Percentiles rank a stretch among this genome's conserved stretches.
Conservation (phyloP, 2,113 vertebrate species). For the Oreotrochilus melanogaster region DNA sequence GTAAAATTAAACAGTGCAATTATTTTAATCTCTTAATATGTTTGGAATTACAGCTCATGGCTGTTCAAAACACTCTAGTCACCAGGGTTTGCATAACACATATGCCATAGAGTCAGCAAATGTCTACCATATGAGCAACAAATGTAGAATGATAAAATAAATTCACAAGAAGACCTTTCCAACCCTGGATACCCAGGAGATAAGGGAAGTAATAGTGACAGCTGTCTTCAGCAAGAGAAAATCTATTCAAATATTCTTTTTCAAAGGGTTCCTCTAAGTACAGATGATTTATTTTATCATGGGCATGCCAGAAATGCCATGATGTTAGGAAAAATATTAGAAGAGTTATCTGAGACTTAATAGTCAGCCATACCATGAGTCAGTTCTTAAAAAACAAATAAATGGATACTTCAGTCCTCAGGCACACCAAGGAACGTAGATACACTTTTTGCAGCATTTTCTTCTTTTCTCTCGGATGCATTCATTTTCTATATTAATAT, state of each 20-base stretch:
- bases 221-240: conserved; percentile 64
- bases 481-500: neutral
- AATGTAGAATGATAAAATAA: conserved; percentile 58
- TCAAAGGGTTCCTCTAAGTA: conserved; percentile 57
- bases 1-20: conserved; percentile 63
- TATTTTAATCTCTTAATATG: conserved; percentile 67
- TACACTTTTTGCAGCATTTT: conserved; percentile 6
- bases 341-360: conserved; percentile 40
- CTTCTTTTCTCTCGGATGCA: neutral
- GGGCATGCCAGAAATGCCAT: conserved; percentile 70
- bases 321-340: conserved; percentile 65
- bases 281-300: conserved; percentile 66
- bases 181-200: conserved; percentile 59
- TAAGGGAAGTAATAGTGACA: conserved; percentile 57
- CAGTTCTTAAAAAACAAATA: conserved; percentile 72
- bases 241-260: conserved; percentile 53
- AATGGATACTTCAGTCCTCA: conserved; percentile 7
- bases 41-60: conserved; percentile 58
- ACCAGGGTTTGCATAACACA: neutral
- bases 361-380: neutral
- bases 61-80: conserved; percentile 21
- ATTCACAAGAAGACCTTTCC: conserved; percentile 69
- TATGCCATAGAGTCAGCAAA: conserved; percentile 47
- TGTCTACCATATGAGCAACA: conserved; percentile 44
- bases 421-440: neutral